phyloP scores from a whole-genome alignment of 2,113 vertebrate genomes.

The Spheniscus mendiculus region DNA sequence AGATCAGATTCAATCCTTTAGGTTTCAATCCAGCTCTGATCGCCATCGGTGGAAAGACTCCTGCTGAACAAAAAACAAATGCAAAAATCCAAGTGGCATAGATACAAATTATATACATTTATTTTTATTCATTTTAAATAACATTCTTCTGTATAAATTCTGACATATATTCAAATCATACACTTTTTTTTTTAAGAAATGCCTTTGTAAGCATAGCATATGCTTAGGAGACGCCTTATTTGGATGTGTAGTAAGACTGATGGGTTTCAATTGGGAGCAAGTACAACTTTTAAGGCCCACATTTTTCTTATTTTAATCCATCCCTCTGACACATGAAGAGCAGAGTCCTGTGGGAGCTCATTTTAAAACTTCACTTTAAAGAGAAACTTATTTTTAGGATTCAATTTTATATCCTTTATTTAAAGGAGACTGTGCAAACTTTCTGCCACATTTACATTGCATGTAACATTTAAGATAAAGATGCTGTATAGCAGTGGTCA shows the following conservation, averaged over 20 bases:
- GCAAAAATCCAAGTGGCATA: conserved; percentile 63
- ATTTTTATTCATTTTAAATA: conserved; percentile 84
- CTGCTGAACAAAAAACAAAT: conserved; percentile 46
- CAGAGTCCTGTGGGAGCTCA: conserved; percentile 50
- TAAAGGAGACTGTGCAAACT: conserved; percentile 2
- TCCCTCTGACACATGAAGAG: conserved; percentile 27
- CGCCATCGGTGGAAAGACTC: neutral
- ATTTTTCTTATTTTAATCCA: conserved; percentile 60
- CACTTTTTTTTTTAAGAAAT: conserved; percentile 75
- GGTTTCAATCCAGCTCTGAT: neutral
- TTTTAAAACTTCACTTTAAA: conserved; percentile 26
- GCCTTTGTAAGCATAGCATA: conserved; percentile 70
- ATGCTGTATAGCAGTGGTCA: neutral
- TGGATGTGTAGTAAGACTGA: conserved; percentile 58
- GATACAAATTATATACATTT: conserved; percentile 87
- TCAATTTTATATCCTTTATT: neutral
- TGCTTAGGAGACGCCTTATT: conserved; percentile 48
- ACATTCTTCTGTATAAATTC: conserved; percentile 84
- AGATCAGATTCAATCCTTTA: neutral
- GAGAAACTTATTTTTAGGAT: conserved; percentile 1
- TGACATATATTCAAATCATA: conserved; percentile 83
- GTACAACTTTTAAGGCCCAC: conserved; percentile 65
- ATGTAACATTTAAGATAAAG: neutral
- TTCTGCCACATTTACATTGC: neutral
- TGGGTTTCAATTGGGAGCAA: conserved; percentile 62